phyloP scores from a whole-genome alignment of 2,888 invertebrate species.

The Ichneumoninae sp. region DNA sequence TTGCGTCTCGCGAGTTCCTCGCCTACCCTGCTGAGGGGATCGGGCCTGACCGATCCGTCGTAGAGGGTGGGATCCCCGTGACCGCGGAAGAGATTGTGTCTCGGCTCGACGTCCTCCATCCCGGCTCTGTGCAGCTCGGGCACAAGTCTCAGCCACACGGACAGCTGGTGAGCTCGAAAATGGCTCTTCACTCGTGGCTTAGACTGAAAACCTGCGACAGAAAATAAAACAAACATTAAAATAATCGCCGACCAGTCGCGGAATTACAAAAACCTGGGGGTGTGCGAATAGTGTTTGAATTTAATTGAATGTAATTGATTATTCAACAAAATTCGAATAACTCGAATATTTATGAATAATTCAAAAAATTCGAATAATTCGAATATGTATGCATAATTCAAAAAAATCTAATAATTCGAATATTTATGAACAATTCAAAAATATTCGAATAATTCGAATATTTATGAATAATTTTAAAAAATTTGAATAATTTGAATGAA shows the following conservation, averaged over 20 bases:
- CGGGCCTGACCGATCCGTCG: slow-evolving; percentile 94
- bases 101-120: slow-evolving; percentile 94
- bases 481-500: too few species aligned
- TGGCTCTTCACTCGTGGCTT: slow-evolving; percentile 96
- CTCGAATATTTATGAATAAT: too few species aligned
- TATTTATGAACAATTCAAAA: too few species aligned
- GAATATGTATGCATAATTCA: too few species aligned
- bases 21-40: slow-evolving; percentile 89
- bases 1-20: slow-evolving; percentile 87
- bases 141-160: slow-evolving; percentile 97
- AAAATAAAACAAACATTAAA: background rate
- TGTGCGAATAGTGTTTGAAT: too few species aligned
- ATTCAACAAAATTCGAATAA: too few species aligned
- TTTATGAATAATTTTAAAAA: too few species aligned
- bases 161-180: slow-evolving; percentile 96
- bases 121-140: slow-evolving; percentile 95
- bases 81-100: slow-evolving; percentile 95
- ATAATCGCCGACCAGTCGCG: background rate
- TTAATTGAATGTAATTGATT: too few species aligned
- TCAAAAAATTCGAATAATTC: too few species aligned
- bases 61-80: slow-evolving; percentile 95
- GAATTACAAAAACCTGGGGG: background rate
- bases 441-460: too few species aligned
- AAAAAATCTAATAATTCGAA: too few species aligned
- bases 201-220: slow-evolving; percentile 88